Evolutionary conservation across 2,888 invertebrate species (phyloP).

Genomic region (Listrodromus nycthemerus): DNA sequence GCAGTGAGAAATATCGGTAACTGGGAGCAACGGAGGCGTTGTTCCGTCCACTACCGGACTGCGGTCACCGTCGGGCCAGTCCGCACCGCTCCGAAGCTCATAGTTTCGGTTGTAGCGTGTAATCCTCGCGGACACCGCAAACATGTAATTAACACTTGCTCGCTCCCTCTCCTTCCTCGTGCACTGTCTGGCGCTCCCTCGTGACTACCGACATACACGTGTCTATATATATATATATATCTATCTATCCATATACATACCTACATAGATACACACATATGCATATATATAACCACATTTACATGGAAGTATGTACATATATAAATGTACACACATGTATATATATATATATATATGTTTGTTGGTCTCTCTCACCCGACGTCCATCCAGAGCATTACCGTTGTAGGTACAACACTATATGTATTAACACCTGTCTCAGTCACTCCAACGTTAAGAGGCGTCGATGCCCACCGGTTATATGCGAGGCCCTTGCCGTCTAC

Average conservation of each 20-base stretch:
- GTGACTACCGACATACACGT: constrained; percentile 16
- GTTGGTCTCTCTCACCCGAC: constrained; percentile 37
- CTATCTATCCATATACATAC: background rate
- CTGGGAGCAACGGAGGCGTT: constrained; percentile 27
- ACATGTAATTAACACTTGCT: constrained; percentile 84
- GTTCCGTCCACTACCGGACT: constrained; percentile 35
- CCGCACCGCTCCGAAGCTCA: constrained; percentile 73
- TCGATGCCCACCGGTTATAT: constrained; percentile 15
- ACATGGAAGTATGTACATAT: background rate
- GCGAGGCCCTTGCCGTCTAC: constrained; percentile 7
- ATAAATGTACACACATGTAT: background rate
- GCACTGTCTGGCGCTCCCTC: constrained; percentile 40
- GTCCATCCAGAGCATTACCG: constrained; percentile 8
- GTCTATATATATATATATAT: constrained; percentile 1
- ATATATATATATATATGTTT: constrained; percentile 28
- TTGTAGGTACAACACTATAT: constrained; percentile 20
- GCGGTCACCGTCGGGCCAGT: constrained; percentile 41
- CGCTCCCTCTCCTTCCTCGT: constrained; percentile 71
- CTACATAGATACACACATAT: background rate
- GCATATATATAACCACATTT: background rate
- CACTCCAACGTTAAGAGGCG: constrained; percentile 6
- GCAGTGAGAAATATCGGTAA: background rate
- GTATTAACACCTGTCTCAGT: constrained; percentile 17
- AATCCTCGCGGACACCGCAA: constrained; percentile 84
- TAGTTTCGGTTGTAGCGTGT: constrained; percentile 84